These are phyloP conservation scores for Tetramorium parvispinum DNA, from an alignment of 1,140 invertebrate species.

Conservation along the genomic window DNA sequence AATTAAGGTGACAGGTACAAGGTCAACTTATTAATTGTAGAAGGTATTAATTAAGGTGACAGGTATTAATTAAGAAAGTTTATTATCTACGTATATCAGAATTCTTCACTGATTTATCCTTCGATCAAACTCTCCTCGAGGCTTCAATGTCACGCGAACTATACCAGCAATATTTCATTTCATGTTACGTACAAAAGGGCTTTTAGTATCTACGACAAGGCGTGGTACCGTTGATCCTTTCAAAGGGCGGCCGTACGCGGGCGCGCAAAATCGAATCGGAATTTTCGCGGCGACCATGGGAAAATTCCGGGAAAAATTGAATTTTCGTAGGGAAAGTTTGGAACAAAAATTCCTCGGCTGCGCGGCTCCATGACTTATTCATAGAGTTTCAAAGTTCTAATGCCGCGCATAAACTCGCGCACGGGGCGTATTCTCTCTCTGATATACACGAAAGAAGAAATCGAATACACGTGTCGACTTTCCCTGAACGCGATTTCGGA, in stretches of 20 bases:
- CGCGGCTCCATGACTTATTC: conserved; percentile 38
- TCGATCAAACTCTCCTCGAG: not conserved
- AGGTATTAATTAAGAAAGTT: not conserved
- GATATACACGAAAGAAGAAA: not conserved
- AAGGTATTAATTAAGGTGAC: not conserved
- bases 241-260: not conserved
- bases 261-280: not conserved
- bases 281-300: not conserved
- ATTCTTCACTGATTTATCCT: not conserved
- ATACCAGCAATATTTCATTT: conserved; percentile 5
- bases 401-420: not conserved
- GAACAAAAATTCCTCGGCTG: conserved; percentile 6
- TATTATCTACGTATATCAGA: not conserved
- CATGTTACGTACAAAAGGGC: not conserved
- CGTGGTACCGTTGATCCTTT: not conserved
- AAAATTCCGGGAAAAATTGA: not conserved
- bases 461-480: conserved; percentile 12
- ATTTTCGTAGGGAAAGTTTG: not conserved
- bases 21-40: not conserved
- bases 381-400: not conserved
- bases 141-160: not conserved
- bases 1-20: not conserved
- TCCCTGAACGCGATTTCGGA: not conserved
- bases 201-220: conserved; percentile 13
- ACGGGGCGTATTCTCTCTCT: not conserved